Evolutionary conservation across 2,113 vertebrate genomes (phyloP).

Genomic region (Marcusenius ussheri): DNA sequence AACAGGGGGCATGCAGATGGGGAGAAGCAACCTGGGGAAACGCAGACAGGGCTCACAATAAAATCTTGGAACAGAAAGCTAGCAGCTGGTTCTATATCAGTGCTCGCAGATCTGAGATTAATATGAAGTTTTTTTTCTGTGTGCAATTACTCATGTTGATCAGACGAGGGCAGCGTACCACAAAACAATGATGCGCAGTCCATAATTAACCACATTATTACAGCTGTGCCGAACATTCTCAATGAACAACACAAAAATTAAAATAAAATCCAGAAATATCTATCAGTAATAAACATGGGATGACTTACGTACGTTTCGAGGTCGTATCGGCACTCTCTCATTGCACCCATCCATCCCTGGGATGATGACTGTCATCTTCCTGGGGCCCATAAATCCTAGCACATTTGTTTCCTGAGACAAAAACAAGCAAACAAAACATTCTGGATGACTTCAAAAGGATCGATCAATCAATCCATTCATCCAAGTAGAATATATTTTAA

Average conservation of each 20-base stretch:
- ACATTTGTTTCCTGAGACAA: conserved; percentile 70
- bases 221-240: not conserved
- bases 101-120: not conserved
- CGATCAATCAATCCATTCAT: not conserved
- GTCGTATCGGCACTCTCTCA: conserved; percentile 69
- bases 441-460: not conserved
- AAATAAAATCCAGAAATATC: not conserved
- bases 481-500: not conserved
- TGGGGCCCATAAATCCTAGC: conserved; percentile 77
- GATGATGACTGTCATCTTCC: conserved; percentile 75
- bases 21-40: not conserved
- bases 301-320: conserved; percentile 61
- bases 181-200: not conserved
- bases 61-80: not conserved
- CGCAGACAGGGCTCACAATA: not conserved
- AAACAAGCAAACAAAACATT: not conserved
- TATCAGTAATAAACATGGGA: not conserved
- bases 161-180: not conserved
- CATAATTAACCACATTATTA: not conserved
- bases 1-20: not conserved
- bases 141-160: not conserved
- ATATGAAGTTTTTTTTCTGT: not conserved
- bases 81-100: not conserved
- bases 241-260: not conserved
- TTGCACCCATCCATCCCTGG: conserved; percentile 70